Percentiles rank a stretch among this genome's conserved stretches.
Evolutionary conservation across 2,797 vertebrate genomes (phyloP).

Genomic region (Valencia hispanica): DNA sequence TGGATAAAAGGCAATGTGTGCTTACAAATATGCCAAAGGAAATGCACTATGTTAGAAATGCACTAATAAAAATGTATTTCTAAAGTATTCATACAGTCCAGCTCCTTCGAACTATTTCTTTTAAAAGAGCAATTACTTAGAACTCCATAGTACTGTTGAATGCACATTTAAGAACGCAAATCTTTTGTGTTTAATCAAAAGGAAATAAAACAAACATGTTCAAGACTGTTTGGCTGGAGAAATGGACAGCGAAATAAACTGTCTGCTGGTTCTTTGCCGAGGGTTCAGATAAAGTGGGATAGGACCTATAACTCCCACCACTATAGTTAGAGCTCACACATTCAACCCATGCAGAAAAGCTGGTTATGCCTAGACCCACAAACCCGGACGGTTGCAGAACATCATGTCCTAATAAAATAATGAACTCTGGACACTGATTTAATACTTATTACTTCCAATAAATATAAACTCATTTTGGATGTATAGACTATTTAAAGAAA

Average conservation of each 20-base stretch:
- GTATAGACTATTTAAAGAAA: background rate
- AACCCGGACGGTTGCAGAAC: background rate
- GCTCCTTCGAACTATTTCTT: background rate
- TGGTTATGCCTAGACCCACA: background rate
- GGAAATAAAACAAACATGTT: background rate
- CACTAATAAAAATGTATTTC: background rate
- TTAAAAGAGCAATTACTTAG: background rate
- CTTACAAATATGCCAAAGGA: background rate
- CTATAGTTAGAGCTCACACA: background rate
- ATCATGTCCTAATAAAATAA: constrained; percentile 7
- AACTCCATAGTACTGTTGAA: background rate
- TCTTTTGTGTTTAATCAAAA: background rate
- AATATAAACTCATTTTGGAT: background rate
- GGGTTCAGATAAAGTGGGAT: no score
- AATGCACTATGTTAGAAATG: background rate
- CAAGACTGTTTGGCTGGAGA: background rate
- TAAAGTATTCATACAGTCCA: background rate
- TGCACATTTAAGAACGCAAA: background rate
- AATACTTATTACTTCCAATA: background rate
- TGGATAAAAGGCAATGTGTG: background rate
- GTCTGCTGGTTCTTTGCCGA: no score
- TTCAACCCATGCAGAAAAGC: background rate
- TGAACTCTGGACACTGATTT: background rate
- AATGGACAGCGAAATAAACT: no score
- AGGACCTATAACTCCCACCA: background rate